Evolutionary conservation across 2,113 vertebrate species (phyloP), one percentile per base, ranked within the genome.

Genomic region (Tautogolabrus adspersus): DNA sequence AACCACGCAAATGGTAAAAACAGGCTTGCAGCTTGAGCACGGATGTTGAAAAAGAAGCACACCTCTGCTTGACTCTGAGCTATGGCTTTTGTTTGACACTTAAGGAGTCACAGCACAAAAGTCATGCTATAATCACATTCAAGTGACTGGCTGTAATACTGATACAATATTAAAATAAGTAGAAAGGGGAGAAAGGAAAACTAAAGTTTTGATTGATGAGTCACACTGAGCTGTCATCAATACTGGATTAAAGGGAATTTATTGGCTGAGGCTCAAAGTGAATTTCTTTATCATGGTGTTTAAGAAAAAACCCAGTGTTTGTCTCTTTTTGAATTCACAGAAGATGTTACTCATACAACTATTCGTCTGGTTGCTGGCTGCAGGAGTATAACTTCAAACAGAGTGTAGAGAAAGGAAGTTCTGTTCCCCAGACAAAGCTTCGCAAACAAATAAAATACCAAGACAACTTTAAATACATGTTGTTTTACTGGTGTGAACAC

Each of bases 1-100:
- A 88, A 73, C 82, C 61, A 81, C 83, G 42, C 59, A 77, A 21
- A 54, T 18, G 38, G 44, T 13, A 21, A 5, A 42, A 55, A 34
- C 30, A 34, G 21, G 15, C 37, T 34, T 0, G 7, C 44, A 75
- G 67, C 23, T 19, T 37, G 11, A 23, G 34, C 61, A 22, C 66
- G 8, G 65, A 70, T 72, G 79, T 63, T 49, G 11, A 56, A 60
- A 66, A 62, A 9, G 11, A 19, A 49, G 13, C 2, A 81, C 61
- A 23, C 46, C 54, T 65, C 58, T 12, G 15, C 65, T 38, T 7
- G 9, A 22, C 7, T n/a, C 59, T 55, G 7, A 37, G 8, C 30
- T 37, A 34, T 34, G 10, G 3, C 19, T 54, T 0, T 51, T 6
- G 1, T 46, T 56, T 15, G 10, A 18, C 12, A 1, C n/a, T 54